Evolutionary conservation across 2,888 invertebrate species (phyloP).

Genomic region (Tubiluchus corallicola): DNA sequence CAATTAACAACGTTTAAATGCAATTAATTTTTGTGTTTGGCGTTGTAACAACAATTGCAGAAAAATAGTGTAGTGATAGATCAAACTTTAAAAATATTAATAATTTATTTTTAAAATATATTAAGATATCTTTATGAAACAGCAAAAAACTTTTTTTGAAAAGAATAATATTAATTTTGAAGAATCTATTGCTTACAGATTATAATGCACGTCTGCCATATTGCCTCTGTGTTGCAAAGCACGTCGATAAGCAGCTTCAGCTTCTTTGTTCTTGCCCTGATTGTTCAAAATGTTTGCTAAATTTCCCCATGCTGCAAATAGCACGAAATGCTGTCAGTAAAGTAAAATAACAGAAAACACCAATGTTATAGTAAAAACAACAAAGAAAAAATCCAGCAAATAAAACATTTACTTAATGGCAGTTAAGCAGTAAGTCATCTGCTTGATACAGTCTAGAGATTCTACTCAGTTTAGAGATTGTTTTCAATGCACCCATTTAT

Average conservation of each 20-base stretch:
- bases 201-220: constrained; percentile 98
- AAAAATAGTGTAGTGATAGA: too few species aligned
- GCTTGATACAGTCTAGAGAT: background rate
- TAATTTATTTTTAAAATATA: too few species aligned
- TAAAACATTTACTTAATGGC: background rate
- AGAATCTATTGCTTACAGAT: constrained; percentile 55
- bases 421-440: background rate
- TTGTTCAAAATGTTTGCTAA: constrained; percentile 83
- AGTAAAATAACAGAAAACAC: constrained; percentile 9
- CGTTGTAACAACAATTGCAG: too few species aligned
- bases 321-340: too few species aligned
- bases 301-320: too few species aligned
- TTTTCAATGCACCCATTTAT: too few species aligned
- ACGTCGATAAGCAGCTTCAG: constrained; percentile 72
- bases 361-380: background rate
- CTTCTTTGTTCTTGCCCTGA: constrained; percentile 65
- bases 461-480: background rate
- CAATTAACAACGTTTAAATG: too few species aligned
- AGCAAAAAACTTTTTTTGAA: too few species aligned
- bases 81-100: too few species aligned
- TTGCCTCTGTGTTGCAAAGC: constrained; percentile 78
- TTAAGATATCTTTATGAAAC: too few species aligned
- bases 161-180: too few species aligned
- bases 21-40: too few species aligned
- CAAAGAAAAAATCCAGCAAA: background rate